Percentiles rank a stretch among this genome's conserved stretches.
Conservation (phyloP, 2,113 vertebrate genomes). For the Corythornis cristatus region DNA sequence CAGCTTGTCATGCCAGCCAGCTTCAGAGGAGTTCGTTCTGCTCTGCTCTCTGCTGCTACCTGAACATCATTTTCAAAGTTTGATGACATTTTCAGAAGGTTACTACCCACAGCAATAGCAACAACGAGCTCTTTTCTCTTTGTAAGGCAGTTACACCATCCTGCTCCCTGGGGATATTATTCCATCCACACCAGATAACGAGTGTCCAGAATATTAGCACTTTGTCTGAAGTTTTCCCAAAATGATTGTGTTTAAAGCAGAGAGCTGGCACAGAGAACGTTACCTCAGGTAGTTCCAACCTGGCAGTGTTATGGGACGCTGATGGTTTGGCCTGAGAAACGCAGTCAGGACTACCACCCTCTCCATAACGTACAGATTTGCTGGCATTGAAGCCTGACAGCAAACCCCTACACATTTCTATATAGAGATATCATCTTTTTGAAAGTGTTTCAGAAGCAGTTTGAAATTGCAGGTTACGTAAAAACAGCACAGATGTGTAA, state of each 20-base stretch:
- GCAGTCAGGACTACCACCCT: neutral
- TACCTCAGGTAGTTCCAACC: neutral
- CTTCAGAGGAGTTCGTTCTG: neutral
- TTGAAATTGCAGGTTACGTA: neutral
- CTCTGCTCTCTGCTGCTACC: neutral
- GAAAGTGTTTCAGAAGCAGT: neutral
- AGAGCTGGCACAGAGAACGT: neutral
- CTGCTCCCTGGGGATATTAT: neutral
- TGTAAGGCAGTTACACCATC: neutral
- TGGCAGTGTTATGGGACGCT: neutral
- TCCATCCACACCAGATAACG: accelerated
- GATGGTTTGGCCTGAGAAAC: neutral
- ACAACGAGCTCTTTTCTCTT: neutral
- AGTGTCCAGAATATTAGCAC: neutral
- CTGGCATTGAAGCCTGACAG: neutral
- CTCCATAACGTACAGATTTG: neutral
- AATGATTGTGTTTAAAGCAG: neutral
- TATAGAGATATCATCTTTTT: neutral
- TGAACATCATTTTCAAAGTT: neutral
- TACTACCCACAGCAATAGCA: neutral
- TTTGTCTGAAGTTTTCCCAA: neutral
- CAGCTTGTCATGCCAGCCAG: neutral
- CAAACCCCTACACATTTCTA: neutral
- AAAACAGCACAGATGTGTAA: neutral
- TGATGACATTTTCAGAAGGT: neutral